phyloP scores from a whole-genome alignment of 2,888 invertebrate species.

The Eustalomyia histrio region DNA sequence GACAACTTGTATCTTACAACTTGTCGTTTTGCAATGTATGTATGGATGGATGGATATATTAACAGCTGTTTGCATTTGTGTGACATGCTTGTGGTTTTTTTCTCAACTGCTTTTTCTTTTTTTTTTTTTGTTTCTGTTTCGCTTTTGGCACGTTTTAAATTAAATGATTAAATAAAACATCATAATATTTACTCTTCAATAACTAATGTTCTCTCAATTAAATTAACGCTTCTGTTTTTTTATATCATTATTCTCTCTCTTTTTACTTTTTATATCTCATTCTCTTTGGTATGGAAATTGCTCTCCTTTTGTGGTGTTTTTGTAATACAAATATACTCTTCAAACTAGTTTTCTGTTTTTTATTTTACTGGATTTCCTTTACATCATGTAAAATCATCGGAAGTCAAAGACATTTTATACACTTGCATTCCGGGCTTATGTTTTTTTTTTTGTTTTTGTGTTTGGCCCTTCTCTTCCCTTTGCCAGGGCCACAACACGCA shows the following conservation, averaged over 20 bases:
- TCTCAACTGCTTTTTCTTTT: not conserved
- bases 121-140: conserved; percentile 31
- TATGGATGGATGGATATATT: not conserved
- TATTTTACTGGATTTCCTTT: conserved; percentile 33
- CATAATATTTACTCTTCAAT: conserved; percentile 62
- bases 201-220: conserved; percentile 59
- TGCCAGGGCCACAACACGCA: not conserved
- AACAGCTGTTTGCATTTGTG: conserved; percentile 25
- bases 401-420: conserved; percentile 56
- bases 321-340: conserved; percentile 37
- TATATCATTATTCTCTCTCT: conserved; percentile 5
- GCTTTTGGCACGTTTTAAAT: conserved; percentile 62
- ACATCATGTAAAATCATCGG: conserved; percentile 54
- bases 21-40: no score
- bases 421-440: conserved; percentile 51
- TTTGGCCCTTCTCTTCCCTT: not conserved
- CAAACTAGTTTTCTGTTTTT: conserved; percentile 11
- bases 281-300: not conserved
- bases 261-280: not conserved
- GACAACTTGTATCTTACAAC: conserved; percentile 2
- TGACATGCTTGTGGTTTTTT: not conserved
- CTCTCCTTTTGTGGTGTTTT: conserved; percentile 19
- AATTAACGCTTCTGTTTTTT: conserved; percentile 54
- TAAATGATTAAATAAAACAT: conserved; percentile 59
- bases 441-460: not conserved